Percentiles rank a stretch among this genome's conserved stretches.
Conservation (phyloP, 2,888 invertebrate species). For the Hermaeophaga mercurialis region DNA sequence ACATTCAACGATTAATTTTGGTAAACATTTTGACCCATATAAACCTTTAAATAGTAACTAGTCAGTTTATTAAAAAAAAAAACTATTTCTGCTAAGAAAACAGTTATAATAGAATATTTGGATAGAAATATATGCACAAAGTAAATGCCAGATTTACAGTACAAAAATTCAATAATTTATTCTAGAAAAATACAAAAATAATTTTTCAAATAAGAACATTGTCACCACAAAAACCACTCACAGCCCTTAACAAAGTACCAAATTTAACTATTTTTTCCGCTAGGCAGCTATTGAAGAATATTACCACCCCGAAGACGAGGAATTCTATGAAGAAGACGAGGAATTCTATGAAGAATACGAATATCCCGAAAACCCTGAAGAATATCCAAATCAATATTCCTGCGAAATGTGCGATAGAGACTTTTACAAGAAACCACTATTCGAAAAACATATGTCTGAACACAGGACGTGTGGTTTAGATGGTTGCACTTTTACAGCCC, state of each 20-base stretch:
- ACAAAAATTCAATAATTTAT: not conserved
- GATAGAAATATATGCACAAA: too few relatives aligned
- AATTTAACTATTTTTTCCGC: conserved; percentile 16
- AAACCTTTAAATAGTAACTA: too few relatives aligned
- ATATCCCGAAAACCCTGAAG: conserved; percentile 23
- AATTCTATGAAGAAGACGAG: conserved; percentile 9
- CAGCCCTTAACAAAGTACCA: not conserved
- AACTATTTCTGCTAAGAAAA: too few relatives aligned
- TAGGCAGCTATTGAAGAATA: conserved; percentile 32
- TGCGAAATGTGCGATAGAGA: conserved; percentile 85
- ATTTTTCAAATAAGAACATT: not conserved
- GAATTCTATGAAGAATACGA: conserved; percentile 24
- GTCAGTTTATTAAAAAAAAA: too few relatives aligned
- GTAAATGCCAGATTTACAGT: too few relatives aligned
- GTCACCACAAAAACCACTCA: conserved; percentile 19
- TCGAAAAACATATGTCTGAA: conserved; percentile 70
- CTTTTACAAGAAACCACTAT: conserved; percentile 65
- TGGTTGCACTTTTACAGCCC: conserved; percentile 80
- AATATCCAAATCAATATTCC: conserved; percentile 51
- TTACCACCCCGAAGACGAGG: conserved; percentile 36
- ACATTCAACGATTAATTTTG: too few relatives aligned
- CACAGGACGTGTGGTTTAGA: conserved; percentile 82
- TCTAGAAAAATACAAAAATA: not conserved
- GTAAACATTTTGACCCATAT: too few relatives aligned
- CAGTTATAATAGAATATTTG: too few relatives aligned